Base-by-base conservation (phyloP, 2,888 invertebrate species). In the Hypselothyrea guttata region DNA sequence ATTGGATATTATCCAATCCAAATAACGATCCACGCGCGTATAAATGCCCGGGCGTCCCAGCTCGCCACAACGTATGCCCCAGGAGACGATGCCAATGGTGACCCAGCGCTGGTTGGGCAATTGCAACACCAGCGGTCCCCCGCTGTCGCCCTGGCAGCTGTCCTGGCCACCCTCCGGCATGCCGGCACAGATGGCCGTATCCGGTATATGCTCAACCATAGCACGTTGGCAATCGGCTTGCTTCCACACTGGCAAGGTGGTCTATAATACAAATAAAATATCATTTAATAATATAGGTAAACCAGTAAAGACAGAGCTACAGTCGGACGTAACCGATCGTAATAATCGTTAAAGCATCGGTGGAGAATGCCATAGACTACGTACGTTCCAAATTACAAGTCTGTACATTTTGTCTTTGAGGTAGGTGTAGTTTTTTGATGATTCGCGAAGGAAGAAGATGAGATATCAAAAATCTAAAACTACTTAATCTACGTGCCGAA, bases 61-160 rank as follows among this genome's bases (percentile, higher is more conserved):
- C 68, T 94, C 93, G 0, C 95, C 96, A 85, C 97, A 97, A 1
- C 94, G 92, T 31, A 95, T 91, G 9, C 96, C 96, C 95, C 96
- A 96, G 0, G 96, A 96, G 0, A 97, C 96, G 52, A 97, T 91
- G 1, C 96, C 97, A 38, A 95, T 91, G 22, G 92, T 91, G 0
- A 94, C 92, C 96, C 96, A 96, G 41, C 95, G 92, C 0, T 93
- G 93, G 84, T 94, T 94, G 1, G 92, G 90, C 84, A 95, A 90
- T 87, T 94, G 94, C 76, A 94, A 92, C 89, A 96, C 91, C 30
- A 97, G 89, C 0, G 97, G 96, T 0, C 97, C 97, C 8, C 90
- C 90, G 49, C 89, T 89, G 54, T 90, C 90, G 1, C 90, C 97
- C 92, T 95, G 94, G 82, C 96, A 97, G 9, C 96, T 94, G 86